Percentiles rank a stretch among this genome's conserved stretches.
Conservation (phyloP, 1,140 invertebrate genomes). For the Ylistrum balloti region DNA sequence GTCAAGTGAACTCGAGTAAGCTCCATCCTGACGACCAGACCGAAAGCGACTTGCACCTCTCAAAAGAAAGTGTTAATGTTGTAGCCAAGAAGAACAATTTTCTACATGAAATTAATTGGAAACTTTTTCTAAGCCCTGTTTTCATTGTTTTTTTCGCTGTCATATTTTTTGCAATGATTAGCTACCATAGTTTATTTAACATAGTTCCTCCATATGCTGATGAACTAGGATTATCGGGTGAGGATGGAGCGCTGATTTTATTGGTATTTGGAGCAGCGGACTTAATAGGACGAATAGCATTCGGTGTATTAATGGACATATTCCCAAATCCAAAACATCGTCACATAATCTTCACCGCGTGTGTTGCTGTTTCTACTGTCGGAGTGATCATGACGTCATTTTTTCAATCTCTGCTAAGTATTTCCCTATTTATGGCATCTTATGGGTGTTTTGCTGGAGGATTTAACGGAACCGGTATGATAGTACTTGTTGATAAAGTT, state of each 20-base stretch:
- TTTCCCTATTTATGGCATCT: not conserved
- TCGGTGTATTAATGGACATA: not conserved
- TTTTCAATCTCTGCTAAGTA: not conserved
- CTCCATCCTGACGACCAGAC: not conserved
- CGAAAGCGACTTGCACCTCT: not conserved
- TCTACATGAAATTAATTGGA: not conserved
- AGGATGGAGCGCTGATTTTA: not conserved
- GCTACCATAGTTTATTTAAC: conserved; percentile 26
- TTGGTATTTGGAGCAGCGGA: not conserved
- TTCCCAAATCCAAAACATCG: not conserved
- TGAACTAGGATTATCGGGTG: not conserved
- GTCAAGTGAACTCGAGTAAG: not conserved
- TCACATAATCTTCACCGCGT: not conserved
- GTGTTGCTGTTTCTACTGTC: not conserved
- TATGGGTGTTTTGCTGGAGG: not conserved
- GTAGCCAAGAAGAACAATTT: not conserved
- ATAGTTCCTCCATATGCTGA: not conserved
- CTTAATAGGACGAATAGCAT: not conserved
- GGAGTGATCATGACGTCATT: not conserved
- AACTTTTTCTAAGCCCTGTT: not conserved
- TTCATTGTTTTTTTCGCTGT: not conserved
- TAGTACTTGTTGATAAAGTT: not conserved
- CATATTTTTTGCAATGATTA: not conserved
- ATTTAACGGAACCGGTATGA: not conserved
- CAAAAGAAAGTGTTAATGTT: not conserved